Evolutionary conservation across 2,888 invertebrate species (phyloP), one percentile per base, ranked within the genome.

Genomic region (Drosophila tripunctata): DNA sequence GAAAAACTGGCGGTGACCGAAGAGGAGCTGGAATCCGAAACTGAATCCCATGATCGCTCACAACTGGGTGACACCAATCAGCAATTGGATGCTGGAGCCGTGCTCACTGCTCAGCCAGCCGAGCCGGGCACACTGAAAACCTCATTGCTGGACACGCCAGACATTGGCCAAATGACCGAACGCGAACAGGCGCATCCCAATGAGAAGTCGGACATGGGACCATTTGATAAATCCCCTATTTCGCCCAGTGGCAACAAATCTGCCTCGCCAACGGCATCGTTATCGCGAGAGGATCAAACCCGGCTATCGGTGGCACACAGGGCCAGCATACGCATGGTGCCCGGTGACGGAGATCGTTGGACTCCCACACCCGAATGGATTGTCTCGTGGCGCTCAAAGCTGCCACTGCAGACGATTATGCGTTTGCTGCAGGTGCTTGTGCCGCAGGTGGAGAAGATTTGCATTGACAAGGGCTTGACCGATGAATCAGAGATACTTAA

Each of bases 381-480:
- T 64, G 90, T 90, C 6, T 95, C 96, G 2, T 99, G 99, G 99
- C 98, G 99, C 90, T 95, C 95, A 69, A 99, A 99, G 92, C 93
- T 99, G 75, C 99, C 99, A 4, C 93, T 99, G 79, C 99, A 99
- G 93, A 99, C 99, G 54, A 99, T 99, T 85, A 99, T 99, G 99
- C 93, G 99, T 78, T 93, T 99, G 89, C 92, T 99, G 77, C 99
- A 99, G 92, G 99, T 99, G 24, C 93, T 99, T 4, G 99, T 99
- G 74, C 99, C 99, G 52, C 99, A 99, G 93, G 99, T 99, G 17
- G 99, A 99, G 92, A 99, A 99, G 93, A 99, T 99, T 84, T 99
- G 99, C 92, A 99, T 99, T 88, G 99, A 99, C 92, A 98, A 98
- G 91, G 99, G 99, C 0, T 92, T 99, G 76, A 99, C 99, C 3